phyloP scores from a whole-genome alignment of 1,140 invertebrate genomes.

The Pollicipes pollicipes region DNA sequence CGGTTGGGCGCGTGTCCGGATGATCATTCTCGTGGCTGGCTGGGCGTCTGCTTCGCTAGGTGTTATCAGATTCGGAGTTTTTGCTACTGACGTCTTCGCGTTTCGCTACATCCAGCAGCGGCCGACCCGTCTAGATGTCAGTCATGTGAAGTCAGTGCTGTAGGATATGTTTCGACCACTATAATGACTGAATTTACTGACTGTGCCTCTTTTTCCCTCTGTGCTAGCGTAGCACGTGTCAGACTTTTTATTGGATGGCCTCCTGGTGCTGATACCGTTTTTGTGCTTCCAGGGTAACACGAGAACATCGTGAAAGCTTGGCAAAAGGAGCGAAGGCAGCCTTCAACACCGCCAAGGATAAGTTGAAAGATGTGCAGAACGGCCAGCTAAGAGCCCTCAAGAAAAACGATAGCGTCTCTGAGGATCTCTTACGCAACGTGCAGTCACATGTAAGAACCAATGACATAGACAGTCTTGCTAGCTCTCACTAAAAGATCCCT shows the following conservation, averaged over 20 bases:
- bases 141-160: too few relatives aligned
- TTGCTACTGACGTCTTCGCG: neutral
- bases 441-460: constrained; percentile 34
- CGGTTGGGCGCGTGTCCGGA: neutral
- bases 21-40: neutral
- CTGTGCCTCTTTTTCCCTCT: too few relatives aligned
- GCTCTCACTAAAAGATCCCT: too few relatives aligned
- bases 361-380: constrained; percentile 57
- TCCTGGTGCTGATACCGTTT: too few relatives aligned
- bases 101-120: too few relatives aligned
- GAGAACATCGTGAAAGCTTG: constrained; percentile 70
- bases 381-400: constrained; percentile 47
- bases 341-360: constrained; percentile 57
- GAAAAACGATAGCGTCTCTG: constrained; percentile 33
- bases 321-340: constrained; percentile 69
- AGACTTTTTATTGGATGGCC: too few relatives aligned
- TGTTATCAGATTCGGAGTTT: neutral
- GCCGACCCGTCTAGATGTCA: too few relatives aligned
- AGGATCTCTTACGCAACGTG: constrained; percentile 44
- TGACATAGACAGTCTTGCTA: too few relatives aligned
- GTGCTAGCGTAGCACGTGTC: too few relatives aligned
- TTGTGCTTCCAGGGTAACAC: constrained; percentile 57
- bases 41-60: neutral
- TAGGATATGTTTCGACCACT: too few relatives aligned
- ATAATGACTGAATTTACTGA: too few relatives aligned